Conservation (phyloP, 2,113 vertebrate species). For the Uria aalge region DNA sequence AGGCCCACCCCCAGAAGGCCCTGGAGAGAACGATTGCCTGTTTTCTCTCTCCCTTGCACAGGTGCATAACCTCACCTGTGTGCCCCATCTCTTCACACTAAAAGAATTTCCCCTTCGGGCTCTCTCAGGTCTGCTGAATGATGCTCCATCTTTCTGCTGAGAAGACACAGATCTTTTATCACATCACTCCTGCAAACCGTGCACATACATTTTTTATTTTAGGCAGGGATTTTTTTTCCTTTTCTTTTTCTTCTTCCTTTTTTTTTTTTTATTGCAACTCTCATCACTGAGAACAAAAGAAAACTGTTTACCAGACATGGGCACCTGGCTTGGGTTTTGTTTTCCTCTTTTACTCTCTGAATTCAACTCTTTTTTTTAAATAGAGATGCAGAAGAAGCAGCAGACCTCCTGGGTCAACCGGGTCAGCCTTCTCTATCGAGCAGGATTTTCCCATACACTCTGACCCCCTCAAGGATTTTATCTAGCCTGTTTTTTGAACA, state of each 20-base stretch:
- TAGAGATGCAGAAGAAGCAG: conserved; percentile 45
- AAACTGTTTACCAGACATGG: conserved; percentile 56
- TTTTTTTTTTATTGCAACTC: not conserved
- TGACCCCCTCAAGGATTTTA: conserved; percentile 71
- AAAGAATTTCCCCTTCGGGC: conserved; percentile 38
- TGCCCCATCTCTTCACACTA: conserved; percentile 20
- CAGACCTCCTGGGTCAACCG: conserved; percentile 51
- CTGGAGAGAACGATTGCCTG: not conserved
- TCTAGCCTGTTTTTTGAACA: conserved; percentile 63
- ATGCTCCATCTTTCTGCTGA: conserved; percentile 34
- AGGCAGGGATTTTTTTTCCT: not conserved
- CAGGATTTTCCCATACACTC: conserved; percentile 72
- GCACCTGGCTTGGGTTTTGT: conserved; percentile 58
- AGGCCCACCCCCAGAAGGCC: not conserved
- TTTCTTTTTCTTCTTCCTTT: no score
- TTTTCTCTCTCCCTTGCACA: not conserved
- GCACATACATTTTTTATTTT: conserved; percentile 33
- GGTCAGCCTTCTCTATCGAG: conserved; percentile 68
- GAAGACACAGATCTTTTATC: conserved; percentile 36
- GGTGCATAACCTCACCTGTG: conserved; percentile 56
- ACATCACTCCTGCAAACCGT: not conserved
- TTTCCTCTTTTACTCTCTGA: conserved; percentile 46
- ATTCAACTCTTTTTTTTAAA: conserved; percentile 63
- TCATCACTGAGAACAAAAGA: conserved; percentile 24
- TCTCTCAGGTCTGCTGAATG: conserved; percentile 43